Percentiles rank a stretch among this genome's conserved stretches.
Conservation (phyloP, 2,113 vertebrate species). For the Oreochromis niloticus region DNA sequence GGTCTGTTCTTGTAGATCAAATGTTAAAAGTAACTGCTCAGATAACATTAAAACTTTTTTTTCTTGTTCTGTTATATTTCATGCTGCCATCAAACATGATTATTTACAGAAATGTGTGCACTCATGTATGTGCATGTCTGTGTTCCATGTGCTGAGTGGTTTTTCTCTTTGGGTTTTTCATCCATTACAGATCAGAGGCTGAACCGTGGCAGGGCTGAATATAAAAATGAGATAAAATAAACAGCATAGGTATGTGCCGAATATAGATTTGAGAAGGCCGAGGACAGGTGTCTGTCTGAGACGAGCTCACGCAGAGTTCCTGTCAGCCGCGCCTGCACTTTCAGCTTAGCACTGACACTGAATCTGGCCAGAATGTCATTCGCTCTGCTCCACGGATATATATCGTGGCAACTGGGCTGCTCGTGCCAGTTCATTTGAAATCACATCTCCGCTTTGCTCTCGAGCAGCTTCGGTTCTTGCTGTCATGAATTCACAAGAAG, state of each 20-base stretch:
- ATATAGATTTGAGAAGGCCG: background rate
- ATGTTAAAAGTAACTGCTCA: background rate
- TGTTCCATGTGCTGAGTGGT: background rate
- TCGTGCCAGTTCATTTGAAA: background rate
- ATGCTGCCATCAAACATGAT: background rate
- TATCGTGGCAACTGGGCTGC: background rate
- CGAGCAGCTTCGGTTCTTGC: background rate
- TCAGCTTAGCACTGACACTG: background rate
- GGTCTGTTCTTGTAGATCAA: background rate
- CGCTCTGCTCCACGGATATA: background rate
- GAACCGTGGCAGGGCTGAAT: background rate
- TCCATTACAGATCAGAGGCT: background rate
- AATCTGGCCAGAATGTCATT: rapidly evolving
- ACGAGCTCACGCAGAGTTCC: background rate
- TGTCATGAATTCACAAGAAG: background rate
- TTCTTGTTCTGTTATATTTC: background rate
- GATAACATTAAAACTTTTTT: background rate
- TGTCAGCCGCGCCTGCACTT: background rate
- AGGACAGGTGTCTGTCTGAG: background rate
- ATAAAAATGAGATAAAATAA: background rate
- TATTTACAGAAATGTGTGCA: background rate
- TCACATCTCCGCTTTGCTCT: background rate
- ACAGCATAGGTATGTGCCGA: background rate
- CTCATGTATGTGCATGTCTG: background rate
- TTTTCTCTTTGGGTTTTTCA: background rate